A percentile compares a stretch with the other conserved stretches of the same genome.
phyloP scores from a whole-genome alignment of 2,113 vertebrate species.

The Percina caprodes region DNA sequence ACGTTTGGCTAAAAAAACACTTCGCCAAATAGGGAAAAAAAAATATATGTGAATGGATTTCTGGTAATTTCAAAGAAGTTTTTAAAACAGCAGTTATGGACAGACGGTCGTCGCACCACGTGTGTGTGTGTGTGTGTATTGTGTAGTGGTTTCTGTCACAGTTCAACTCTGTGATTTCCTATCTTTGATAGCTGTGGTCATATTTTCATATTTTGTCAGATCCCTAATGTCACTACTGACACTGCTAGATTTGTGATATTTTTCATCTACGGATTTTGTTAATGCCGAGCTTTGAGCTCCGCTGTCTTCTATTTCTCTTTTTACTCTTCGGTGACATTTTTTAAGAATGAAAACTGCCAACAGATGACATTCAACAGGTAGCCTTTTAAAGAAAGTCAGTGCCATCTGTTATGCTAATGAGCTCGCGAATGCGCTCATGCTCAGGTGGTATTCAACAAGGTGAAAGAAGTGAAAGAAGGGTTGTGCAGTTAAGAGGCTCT shows the following conservation, averaged over 20 bases:
- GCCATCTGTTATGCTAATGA: neutral
- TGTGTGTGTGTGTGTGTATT: too few relatives aligned
- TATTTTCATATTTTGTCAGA: neutral
- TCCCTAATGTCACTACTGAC: neutral
- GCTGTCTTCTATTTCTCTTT: neutral
- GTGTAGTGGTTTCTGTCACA: neutral
- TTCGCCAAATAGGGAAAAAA: too few relatives aligned
- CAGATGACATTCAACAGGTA: neutral
- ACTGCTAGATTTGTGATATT: neutral
- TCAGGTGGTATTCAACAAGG: neutral
- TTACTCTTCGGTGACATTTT: neutral
- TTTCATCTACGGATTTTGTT: neutral
- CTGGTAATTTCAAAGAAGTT: too few relatives aligned
- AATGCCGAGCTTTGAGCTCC: neutral
- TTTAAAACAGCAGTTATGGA: too few relatives aligned
- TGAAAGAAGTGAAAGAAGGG: too few relatives aligned
- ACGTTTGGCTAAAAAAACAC: too few relatives aligned
- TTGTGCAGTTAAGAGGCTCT: neutral
- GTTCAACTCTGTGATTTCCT: neutral
- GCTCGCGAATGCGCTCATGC: neutral
- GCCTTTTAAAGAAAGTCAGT: neutral
- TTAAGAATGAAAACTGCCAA: neutral
- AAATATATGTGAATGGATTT: too few relatives aligned
- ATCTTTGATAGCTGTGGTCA: neutral
- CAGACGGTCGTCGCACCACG: too few relatives aligned